Base-by-base conservation (phyloP, 2,888 invertebrate genomes). In the Thymelicus acteon region DNA sequence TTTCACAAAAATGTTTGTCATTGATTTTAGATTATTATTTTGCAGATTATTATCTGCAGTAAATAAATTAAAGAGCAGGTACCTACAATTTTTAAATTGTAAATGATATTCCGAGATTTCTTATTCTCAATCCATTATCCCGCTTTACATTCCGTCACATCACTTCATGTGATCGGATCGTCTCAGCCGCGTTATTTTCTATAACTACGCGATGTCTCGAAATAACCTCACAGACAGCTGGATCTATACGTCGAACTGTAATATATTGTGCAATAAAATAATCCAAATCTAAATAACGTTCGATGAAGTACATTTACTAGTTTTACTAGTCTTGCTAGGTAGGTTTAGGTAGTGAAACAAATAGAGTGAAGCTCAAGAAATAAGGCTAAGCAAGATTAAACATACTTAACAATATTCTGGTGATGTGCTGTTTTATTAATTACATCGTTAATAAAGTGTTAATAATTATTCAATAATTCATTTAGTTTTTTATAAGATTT, bases 161-260 rank as follows among this genome's bases (percentile, higher is more conserved):
- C 66, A 71, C 71, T 71, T 66, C 60, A 61, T 54, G 54, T 66
- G 71, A 71, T 71, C 71, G 61, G 61, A 71, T 65, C 60, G 62
- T 57, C 37, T 57, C 47, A 31, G 40, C 54, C 24, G 47, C 65
- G 65, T 66, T 71, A 71, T 71, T 71, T 71, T 71, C 65, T 61
- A 71, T 66, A 71, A 66, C 65, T 65, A 61, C 71, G 71, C 65
- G 65, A 66, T 71, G 71, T 71, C 71, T 71, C 54, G n/a, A 71
- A 71, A 71, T 71, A 71, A 39, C 69, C 57, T n/a, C 47, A 44
- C 70, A 61, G 71, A 71, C 71, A 71, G 71, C 71, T 71, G 71
- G 61, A 71, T 71, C 65, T 71, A 71, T 71, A 71, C 71, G 71
- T 71, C 71, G 65, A 71, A 65, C 54, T 71, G 65, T 71, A 61